Evolutionary conservation across 2,113 vertebrate species (phyloP).

Genomic region (Sturnira hondurensis): DNA sequence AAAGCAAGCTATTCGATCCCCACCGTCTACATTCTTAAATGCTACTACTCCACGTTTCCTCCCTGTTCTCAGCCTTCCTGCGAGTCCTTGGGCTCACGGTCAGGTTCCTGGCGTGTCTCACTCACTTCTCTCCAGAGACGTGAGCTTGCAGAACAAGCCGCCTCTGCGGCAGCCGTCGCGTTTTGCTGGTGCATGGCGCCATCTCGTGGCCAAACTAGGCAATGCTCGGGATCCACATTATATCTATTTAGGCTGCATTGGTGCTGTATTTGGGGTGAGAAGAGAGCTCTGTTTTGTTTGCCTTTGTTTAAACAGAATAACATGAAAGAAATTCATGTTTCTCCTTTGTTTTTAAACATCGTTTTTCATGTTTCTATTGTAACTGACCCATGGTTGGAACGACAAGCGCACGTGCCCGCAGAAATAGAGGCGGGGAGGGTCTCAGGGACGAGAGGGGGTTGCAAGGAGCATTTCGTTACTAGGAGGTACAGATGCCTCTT

Average conservation of each 20-base stretch:
- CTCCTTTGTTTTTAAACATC: background rate
- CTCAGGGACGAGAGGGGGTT: rapidly evolving
- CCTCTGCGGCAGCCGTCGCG: rapidly evolving
- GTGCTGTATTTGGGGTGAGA: background rate
- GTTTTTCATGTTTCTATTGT: background rate
- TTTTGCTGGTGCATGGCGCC: background rate
- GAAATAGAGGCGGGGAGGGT: background rate
- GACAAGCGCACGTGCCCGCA: background rate
- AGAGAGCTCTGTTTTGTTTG: background rate
- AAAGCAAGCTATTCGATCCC: background rate
- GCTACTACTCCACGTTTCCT: background rate
- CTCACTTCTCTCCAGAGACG: background rate
- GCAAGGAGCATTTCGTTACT: background rate
- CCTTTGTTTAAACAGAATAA: background rate
- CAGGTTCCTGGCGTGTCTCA: rapidly evolving
- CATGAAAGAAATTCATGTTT: background rate
- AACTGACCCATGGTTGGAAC: background rate
- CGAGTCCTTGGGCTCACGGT: background rate
- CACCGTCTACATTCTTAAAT: background rate
- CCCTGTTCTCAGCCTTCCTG: background rate
- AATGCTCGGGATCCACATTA: rapidly evolving
- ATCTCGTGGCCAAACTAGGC: background rate
- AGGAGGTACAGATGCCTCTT: background rate
- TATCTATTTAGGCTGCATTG: background rate
- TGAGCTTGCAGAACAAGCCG: rapidly evolving